A percentile compares a stretch with the other conserved stretches of the same genome.
Evolutionary conservation across 2,797 vertebrate species (phyloP).

Genomic region (Sebastiscus albofasciatus): DNA sequence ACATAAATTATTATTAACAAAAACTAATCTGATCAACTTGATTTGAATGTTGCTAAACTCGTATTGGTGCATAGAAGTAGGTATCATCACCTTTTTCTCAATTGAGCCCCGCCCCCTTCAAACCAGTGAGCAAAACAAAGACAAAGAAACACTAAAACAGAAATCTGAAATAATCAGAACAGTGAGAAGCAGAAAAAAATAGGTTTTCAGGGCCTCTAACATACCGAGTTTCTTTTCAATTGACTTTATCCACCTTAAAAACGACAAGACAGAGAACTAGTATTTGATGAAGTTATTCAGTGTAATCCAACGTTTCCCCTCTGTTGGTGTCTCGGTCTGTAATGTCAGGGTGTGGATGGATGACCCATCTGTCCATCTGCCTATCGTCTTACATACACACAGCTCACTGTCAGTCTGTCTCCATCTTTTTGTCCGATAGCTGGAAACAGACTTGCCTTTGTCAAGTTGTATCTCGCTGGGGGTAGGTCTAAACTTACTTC

Average conservation of each 20-base stretch:
- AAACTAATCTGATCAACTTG: background rate
- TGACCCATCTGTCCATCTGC: slow-evolving; percentile 53
- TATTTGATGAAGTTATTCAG: slow-evolving; percentile 10
- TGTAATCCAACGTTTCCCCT: slow-evolving; percentile 44
- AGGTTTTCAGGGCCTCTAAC: too few relatives aligned
- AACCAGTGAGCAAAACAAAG: background rate
- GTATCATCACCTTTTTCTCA: background rate
- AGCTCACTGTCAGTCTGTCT: slow-evolving; percentile 52
- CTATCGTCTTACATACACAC: slow-evolving; percentile 65
- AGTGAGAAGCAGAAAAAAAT: background rate
- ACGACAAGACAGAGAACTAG: slow-evolving; percentile 6
- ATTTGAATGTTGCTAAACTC: background rate
- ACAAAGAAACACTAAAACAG: background rate
- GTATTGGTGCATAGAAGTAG: background rate
- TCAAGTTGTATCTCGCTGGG: slow-evolving; percentile 11
- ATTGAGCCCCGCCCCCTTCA: background rate
- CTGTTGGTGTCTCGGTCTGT: slow-evolving; percentile 23
- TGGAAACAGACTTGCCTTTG: slow-evolving; percentile 64
- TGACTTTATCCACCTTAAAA: background rate
- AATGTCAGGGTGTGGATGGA: slow-evolving; percentile 63
- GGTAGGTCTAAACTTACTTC: slow-evolving; percentile 30
- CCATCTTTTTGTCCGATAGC: slow-evolving; percentile 34
- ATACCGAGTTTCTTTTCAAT: background rate
- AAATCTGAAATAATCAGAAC: background rate
- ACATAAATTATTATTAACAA: background rate